phyloP scores from a whole-genome alignment of 2,888 invertebrate species.

The Idaea aversata region DNA sequence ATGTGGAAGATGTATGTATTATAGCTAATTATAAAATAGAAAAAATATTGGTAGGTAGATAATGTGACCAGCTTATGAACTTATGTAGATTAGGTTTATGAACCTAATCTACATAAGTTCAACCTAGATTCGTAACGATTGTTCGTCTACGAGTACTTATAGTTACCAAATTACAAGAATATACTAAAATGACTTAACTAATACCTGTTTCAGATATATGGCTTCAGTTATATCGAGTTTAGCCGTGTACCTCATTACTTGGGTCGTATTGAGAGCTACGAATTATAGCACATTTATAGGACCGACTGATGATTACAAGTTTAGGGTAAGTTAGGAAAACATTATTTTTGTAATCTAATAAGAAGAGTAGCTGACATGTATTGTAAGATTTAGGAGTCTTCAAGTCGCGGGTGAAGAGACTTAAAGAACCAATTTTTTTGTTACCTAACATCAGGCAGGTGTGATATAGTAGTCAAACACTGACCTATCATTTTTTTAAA shows the following conservation, averaged over 20 bases:
- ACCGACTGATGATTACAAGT: slow-evolving; percentile 85
- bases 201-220: slow-evolving; percentile 85
- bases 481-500: no score
- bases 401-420: neutral
- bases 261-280: slow-evolving; percentile 83
- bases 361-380: neutral
- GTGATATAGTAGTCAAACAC: no score
- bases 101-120: no score
- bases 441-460: no score
- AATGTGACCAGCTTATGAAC: no score
- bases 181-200: neutral
- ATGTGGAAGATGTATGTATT: no score
- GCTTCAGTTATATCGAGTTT: slow-evolving; percentile 93
- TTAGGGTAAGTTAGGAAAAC: slow-evolving; percentile 75
- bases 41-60: no score
- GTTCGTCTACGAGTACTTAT: neutral
- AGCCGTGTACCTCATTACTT: slow-evolving; percentile 89
- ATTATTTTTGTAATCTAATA: neutral
- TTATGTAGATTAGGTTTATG: no score
- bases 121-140: neutral
- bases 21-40: no score
- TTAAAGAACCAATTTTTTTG: no score
- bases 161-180: neutral
- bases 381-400: no score
- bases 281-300: slow-evolving; percentile 78